Evolutionary conservation across 2,888 invertebrate genomes (phyloP).

Genomic region (Thalpophila matura): DNA sequence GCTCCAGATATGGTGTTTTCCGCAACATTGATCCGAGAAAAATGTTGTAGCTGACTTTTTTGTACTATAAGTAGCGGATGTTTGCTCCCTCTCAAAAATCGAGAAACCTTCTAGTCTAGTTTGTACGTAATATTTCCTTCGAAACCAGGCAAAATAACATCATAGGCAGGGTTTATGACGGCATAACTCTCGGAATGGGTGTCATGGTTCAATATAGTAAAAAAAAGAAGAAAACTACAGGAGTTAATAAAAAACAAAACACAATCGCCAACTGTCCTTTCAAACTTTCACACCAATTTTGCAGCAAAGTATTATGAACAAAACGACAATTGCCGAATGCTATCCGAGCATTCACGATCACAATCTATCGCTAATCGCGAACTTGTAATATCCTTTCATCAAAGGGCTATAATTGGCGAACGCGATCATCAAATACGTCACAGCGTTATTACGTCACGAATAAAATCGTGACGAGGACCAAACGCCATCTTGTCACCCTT

Average conservation of each 20-base stretch:
- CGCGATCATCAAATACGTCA: constrained; percentile 47
- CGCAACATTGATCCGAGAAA: constrained; percentile 1
- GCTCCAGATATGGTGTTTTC: neutral
- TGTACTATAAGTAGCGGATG: constrained; percentile 20
- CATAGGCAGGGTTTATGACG: constrained; percentile 10
- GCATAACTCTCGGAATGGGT: neutral
- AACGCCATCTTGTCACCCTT: constrained; percentile 61
- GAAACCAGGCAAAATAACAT: constrained; percentile 11
- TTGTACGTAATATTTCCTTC: constrained; percentile 12
- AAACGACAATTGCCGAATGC: neutral
- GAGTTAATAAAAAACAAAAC: neutral
- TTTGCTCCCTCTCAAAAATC: constrained; percentile 12
- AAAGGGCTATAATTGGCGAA: constrained; percentile 41
- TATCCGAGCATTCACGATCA: neutral
- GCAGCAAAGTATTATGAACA: neutral
- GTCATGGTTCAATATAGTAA: neutral
- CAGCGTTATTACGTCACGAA: constrained; percentile 58
- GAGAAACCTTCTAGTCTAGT: constrained; percentile 14
- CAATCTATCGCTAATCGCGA: constrained; percentile 19
- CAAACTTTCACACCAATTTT: no score
- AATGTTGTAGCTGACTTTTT: neutral
- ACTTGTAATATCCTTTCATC: constrained; percentile 29
- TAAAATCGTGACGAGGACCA: constrained; percentile 64
- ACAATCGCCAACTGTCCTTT: no score
- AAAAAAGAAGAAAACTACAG: no score